Percentiles rank a stretch among this genome's conserved stretches.
Conservation (phyloP, 2,888 invertebrate species). For the Escarpia spicata region DNA sequence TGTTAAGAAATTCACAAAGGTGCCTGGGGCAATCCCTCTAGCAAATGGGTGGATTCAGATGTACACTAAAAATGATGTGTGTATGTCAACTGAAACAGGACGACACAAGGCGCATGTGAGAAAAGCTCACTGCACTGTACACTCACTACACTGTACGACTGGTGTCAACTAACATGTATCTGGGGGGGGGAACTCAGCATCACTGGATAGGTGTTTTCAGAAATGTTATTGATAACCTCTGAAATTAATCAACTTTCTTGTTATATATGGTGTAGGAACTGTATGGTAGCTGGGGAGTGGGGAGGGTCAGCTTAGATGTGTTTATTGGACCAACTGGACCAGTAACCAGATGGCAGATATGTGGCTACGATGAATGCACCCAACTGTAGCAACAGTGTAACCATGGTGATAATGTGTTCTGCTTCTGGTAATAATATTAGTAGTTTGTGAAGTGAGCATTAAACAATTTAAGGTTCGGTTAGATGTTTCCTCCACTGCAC, state of each 20-base stretch:
- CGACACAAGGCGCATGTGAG: too few species aligned
- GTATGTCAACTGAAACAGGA: not conserved
- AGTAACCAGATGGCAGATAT: not conserved
- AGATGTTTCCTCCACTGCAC: not conserved
- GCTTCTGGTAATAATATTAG: not conserved
- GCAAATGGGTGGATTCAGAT: not conserved
- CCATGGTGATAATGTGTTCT: not conserved
- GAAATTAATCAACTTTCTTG: not conserved
- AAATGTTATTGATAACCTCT: not conserved
- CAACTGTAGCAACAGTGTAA: not conserved
- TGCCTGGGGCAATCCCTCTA: not conserved
- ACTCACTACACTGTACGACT: not conserved
- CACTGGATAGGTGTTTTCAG: not conserved
- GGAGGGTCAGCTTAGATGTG: not conserved
- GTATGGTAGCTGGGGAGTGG: not conserved
- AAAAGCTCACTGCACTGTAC: too few species aligned
- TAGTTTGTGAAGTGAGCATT: not conserved
- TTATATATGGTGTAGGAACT: not conserved
- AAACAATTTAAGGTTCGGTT: not conserved
- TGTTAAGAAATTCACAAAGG: not conserved
- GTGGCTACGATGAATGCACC: not conserved
- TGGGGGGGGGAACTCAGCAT: not conserved
- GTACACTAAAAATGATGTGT: not conserved
- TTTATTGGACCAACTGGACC: not conserved
- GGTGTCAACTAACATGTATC: not conserved